Conservation (phyloP, 2,888 invertebrate species). For the Halictus ligatus region DNA sequence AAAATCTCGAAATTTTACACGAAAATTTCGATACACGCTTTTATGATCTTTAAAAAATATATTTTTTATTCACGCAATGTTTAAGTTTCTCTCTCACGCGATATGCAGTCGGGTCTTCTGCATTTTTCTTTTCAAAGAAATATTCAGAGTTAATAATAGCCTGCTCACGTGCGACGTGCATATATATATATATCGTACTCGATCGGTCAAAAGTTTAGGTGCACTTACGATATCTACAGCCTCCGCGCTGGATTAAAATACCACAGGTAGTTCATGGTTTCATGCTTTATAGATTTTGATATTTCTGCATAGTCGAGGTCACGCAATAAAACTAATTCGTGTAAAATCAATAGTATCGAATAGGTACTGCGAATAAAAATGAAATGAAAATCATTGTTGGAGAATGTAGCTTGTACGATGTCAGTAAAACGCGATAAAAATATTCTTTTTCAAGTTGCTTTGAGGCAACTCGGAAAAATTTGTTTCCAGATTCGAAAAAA, state of each 20-base stretch:
- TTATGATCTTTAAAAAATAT: too few species aligned
- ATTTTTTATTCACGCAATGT: background rate
- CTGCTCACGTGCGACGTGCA: background rate
- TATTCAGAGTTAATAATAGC: background rate
- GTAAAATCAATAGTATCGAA: background rate
- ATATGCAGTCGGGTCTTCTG: background rate
- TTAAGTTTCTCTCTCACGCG: background rate
- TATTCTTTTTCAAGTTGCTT: too few species aligned
- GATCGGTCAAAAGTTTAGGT: background rate
- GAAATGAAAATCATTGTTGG: background rate
- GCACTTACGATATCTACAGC: background rate
- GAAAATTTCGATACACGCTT: background rate
- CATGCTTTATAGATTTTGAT: background rate
- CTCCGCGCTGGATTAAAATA: background rate
- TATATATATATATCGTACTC: background rate
- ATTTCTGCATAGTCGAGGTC: background rate
- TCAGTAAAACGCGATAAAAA: background rate
- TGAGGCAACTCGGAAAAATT: background rate
- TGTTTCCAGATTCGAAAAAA: background rate
- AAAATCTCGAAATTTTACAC: background rate
- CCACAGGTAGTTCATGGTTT: conserved; percentile 5
- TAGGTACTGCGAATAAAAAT: background rate
- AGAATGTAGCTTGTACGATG: background rate
- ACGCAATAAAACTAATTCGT: background rate
- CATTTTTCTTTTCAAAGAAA: background rate